A percentile compares a stretch with the other conserved stretches of the same genome.
Conservation (phyloP, 2,113 vertebrate genomes). For the Elaphurus davidianus region DNA sequence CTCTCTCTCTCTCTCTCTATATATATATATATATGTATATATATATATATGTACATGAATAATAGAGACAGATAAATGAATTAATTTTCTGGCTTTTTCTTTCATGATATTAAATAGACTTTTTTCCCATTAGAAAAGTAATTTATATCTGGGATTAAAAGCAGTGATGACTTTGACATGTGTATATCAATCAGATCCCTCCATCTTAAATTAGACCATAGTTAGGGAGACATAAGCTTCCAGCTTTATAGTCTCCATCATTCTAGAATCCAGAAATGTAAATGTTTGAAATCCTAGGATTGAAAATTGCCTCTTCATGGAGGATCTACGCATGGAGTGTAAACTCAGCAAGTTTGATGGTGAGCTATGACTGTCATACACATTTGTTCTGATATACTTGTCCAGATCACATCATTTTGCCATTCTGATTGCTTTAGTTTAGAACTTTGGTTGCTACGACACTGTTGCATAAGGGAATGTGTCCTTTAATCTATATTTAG, state of each 20-base stretch:
- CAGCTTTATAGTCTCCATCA: not conserved
- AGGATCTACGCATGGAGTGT: not conserved
- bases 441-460: conserved; percentile 11
- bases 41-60: fast-evolving
- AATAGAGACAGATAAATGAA: not conserved
- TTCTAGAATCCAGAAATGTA: not conserved
- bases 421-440: conserved; percentile 42
- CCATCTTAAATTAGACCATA: not conserved
- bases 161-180: not conserved
- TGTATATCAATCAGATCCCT: not conserved
- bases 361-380: not conserved
- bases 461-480: conserved; percentile 22
- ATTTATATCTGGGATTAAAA: not conserved
- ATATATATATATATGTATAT: not conserved
- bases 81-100: not conserved
- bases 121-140: not conserved
- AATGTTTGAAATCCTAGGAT: not conserved
- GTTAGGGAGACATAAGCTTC: not conserved
- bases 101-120: not conserved
- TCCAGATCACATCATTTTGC: conserved; percentile 36
- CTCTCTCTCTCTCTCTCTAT: not conserved
- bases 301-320: not conserved
- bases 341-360: not conserved
- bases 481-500: conserved; percentile 69
- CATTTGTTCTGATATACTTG: conserved; percentile 23